A percentile compares a stretch with the other conserved stretches of the same genome.
Conservation (phyloP, 2,797 vertebrate species). For the Acrocephalus scirpaceus region DNA sequence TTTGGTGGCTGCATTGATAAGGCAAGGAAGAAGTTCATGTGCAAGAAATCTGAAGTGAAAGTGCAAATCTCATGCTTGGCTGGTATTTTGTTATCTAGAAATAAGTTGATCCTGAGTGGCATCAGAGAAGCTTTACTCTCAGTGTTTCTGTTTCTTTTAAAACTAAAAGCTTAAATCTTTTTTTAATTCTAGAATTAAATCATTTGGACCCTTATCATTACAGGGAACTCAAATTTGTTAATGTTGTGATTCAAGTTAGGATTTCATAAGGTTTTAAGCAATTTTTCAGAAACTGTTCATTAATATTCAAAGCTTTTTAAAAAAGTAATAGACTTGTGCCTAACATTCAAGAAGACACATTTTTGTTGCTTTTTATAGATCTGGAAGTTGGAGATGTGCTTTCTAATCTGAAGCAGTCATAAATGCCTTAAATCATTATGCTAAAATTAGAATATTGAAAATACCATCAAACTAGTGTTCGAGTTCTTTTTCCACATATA, state of each 20-base stretch:
- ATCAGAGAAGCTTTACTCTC: slow-evolving; percentile 21
- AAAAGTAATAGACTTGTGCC: background rate
- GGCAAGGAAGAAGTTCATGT: slow-evolving; percentile 41
- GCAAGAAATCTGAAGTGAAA: slow-evolving; percentile 67
- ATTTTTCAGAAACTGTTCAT: background rate
- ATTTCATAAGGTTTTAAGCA: slow-evolving; percentile 10
- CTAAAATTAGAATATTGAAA: slow-evolving; percentile 8
- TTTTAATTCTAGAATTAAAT: background rate
- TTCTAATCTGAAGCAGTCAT: slow-evolving; percentile 43
- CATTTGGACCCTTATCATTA: background rate
- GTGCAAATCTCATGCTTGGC: slow-evolving; percentile 69
- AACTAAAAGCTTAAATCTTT: background rate
- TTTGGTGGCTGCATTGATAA: slow-evolving; percentile 67
- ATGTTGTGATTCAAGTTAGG: background rate
- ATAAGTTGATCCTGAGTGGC: slow-evolving; percentile 47
- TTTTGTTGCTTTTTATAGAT: slow-evolving; percentile 24
- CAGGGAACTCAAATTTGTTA: background rate
- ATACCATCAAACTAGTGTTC: background rate
- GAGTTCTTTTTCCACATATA: background rate
- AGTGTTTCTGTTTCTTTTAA: background rate
- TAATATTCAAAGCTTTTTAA: background rate
- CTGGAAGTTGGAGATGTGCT: background rate
- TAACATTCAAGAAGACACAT: background rate
- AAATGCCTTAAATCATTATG: slow-evolving; percentile 10
- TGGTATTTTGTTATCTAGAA: slow-evolving; percentile 64